Base-by-base conservation (phyloP, 2,888 invertebrate genomes). In the Ochropacha duplaris region DNA sequence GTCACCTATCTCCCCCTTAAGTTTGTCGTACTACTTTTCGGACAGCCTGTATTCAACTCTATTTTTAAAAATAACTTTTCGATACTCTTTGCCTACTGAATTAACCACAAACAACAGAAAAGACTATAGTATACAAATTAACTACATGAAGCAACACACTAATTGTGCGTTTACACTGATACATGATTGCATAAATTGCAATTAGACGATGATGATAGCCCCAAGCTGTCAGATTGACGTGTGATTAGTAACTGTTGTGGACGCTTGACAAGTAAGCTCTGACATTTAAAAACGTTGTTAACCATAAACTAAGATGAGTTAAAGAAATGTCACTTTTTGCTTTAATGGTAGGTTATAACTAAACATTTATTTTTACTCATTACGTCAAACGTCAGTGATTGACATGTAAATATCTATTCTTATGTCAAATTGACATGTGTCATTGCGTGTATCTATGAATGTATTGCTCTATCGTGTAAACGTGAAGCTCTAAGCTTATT, bases 211-310 rank as follows among this genome's bases (percentile, higher is more conserved):
- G 69, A 61, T 62, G 78, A 79, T 76, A 72, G 59, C 51, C 64
- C 63, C 57, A 58, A 59, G 64, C 66, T 69, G 76, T 79, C 79
- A 82, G 78, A 80, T 82, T 74, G 81, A 79, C 70, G 58, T 63
- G 59, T 62, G 74, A 74, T 78, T 74, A 66, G 56, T 61, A 62
- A 62, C 60, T 67, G 64, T 19, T 31, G 31, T 31, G 12, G 12
- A 31, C 31, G 31, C 12, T 58, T 59, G 56, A 60, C 55, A 52
- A 54, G 24, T 22, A 19, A 19, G 28, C 28, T 26, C 8, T 28
- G 26, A 14, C 3, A n/a, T 22, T 50, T 50, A 50, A 26, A 26
- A 28, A 26, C 2, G 19, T 16, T 39, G n/a, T 44, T 14, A 44
- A 19, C 16, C 39, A 44, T 9, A 19, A 19, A 16, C 8, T 14